Percentiles rank a stretch among this genome's conserved stretches.
Evolutionary conservation across 2,888 invertebrate genomes (phyloP).

Genomic region (Celastrina argiolus): DNA sequence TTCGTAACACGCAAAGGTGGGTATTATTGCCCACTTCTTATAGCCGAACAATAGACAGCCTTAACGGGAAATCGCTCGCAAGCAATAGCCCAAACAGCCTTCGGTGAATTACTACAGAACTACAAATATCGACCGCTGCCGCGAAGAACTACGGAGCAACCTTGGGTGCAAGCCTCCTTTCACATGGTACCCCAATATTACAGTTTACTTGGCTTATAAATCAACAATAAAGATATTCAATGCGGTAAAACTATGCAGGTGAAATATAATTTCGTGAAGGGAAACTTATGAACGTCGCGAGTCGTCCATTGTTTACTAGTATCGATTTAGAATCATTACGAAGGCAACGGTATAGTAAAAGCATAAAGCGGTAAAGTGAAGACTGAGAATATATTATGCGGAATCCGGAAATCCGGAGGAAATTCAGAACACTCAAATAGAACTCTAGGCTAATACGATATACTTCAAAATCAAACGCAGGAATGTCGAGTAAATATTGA

Average conservation of each 20-base stretch:
- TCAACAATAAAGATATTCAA: slow-evolving; percentile 20
- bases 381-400: no score
- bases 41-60: neutral
- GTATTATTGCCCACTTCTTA: slow-evolving; percentile 5
- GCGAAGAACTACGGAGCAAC: slow-evolving; percentile 43
- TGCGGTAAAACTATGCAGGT: neutral
- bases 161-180: slow-evolving; percentile 56
- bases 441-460: no score
- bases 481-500: no score
- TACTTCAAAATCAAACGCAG: no score
- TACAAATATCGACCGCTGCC: slow-evolving; percentile 49
- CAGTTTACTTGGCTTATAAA: slow-evolving; percentile 28
- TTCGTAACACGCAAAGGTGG: neutral
- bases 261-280: neutral
- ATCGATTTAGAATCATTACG: slow-evolving; percentile 5
- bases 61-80: slow-evolving; percentile 14
- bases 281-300: neutral
- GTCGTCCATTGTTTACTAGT: neutral
- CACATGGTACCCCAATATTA: slow-evolving; percentile 41
- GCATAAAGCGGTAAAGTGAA: neutral
- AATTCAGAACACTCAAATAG: no score
- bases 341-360: neutral
- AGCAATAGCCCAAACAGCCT: slow-evolving; percentile 23
- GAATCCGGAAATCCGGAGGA: no score
- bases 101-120: slow-evolving; percentile 27